A percentile compares a stretch with the other conserved stretches of the same genome.
Conservation (phyloP, 2,888 invertebrate species). For the Conomelus anceps region DNA sequence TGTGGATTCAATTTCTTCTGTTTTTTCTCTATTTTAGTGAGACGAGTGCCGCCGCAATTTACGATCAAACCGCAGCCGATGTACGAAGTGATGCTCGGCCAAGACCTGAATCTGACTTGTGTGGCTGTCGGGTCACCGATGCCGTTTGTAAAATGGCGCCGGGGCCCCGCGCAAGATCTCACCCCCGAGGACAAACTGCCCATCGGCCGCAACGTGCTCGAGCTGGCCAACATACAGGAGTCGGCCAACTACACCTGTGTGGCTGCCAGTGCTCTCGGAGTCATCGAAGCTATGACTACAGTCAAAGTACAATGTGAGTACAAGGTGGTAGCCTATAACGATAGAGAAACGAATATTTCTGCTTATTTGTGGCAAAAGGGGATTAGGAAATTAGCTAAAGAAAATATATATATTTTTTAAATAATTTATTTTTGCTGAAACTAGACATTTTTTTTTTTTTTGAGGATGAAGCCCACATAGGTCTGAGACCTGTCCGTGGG, state of each 20-base stretch:
- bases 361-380: no score
- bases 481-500: no score
- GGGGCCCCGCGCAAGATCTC: constrained; percentile 71
- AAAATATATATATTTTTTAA: no score
- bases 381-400: no score
- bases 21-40: constrained; percentile 57
- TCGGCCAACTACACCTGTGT: constrained; percentile 96
- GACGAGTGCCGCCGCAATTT: constrained; percentile 92
- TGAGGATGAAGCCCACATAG: no score
- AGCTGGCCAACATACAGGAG: constrained; percentile 77
- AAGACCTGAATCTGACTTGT: constrained; percentile 87
- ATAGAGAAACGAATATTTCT: no score
- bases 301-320: constrained; percentile 94
- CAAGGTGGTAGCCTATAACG: no score
- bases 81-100: constrained; percentile 87
- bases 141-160: constrained; percentile 93
- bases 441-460: no score
- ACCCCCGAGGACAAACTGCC: constrained; percentile 84
- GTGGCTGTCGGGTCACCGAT: constrained; percentile 97
- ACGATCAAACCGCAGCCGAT: constrained; percentile 80
- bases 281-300: constrained; percentile 78
- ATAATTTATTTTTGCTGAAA: no score
- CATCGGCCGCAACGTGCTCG: constrained; percentile 78
- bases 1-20: no score
- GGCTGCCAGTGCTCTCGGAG: constrained; percentile 88